Evolutionary conservation across 2,797 vertebrate genomes (phyloP).

Genomic region (Anguilla megastoma): DNA sequence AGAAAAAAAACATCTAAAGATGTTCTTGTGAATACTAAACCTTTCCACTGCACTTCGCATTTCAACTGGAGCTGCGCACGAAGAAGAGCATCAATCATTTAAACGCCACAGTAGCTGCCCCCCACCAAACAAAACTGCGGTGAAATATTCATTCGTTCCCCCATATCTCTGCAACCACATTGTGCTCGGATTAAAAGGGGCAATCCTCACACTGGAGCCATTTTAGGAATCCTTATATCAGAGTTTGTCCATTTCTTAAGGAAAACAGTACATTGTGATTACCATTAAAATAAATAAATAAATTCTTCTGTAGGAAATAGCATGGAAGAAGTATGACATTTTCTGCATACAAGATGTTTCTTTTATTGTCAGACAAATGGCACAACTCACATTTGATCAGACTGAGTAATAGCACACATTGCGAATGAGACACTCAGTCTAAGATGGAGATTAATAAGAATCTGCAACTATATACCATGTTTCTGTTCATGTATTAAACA

Average conservation of each 20-base stretch:
- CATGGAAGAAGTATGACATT: neutral
- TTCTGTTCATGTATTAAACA: neutral
- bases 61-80: constrained; percentile 21
- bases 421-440: neutral
- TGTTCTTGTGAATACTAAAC: neutral
- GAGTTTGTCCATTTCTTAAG: neutral
- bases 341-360: neutral
- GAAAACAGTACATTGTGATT: neutral
- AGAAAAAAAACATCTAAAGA: constrained; percentile 1
- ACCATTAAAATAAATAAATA: neutral
- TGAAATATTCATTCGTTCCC: constrained; percentile 41
- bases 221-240: neutral
- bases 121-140: constrained; percentile 31
- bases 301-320: neutral
- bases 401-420: neutral
- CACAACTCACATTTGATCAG: neutral
- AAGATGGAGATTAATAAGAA: neutral
- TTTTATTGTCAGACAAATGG: neutral
- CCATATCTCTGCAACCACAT: constrained; percentile 16
- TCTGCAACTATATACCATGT: neutral
- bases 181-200: constrained; percentile 7
- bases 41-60: neutral
- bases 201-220: constrained; percentile 11
- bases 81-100: constrained; percentile 36
- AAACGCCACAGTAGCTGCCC: constrained; percentile 17